Conservation (phyloP, 2,888 invertebrate genomes). For the Diarsia brunnea region DNA sequence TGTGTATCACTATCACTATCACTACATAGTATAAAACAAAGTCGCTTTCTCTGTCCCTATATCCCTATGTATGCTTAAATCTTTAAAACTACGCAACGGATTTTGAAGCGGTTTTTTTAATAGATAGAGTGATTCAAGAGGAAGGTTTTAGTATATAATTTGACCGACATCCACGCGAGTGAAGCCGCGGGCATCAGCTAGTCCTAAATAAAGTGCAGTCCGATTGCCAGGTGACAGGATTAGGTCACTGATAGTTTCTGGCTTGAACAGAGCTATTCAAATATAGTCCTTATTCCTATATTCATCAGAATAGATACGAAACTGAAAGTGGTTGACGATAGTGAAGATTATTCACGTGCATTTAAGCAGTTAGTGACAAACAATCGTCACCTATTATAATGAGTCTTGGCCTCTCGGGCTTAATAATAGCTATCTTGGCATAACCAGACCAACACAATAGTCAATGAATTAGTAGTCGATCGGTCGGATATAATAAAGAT, state of each 20-base stretch:
- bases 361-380: neutral
- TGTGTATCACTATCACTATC: no score
- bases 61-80: no score
- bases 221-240: slow-evolving; percentile 14
- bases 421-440: neutral
- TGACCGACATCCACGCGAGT: no score
- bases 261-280: neutral
- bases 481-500: neutral
- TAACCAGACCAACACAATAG: neutral
- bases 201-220: no score
- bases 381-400: neutral
- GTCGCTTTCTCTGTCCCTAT: no score
- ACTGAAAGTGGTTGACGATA: neutral
- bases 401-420: neutral
- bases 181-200: no score
- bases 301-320: neutral
- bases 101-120: no score
- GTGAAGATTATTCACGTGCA: neutral
- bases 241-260: neutral
- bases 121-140: no score
- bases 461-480: neutral
- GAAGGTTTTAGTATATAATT: no score
- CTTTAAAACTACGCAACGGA: no score
- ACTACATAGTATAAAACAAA: no score
- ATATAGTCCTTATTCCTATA: neutral